A percentile compares a stretch with the other conserved stretches of the same genome.
These are phyloP conservation scores for Xenopus borealis DNA, from an alignment of 2,113 vertebrate genomes.

Conservation along the genomic window DNA sequence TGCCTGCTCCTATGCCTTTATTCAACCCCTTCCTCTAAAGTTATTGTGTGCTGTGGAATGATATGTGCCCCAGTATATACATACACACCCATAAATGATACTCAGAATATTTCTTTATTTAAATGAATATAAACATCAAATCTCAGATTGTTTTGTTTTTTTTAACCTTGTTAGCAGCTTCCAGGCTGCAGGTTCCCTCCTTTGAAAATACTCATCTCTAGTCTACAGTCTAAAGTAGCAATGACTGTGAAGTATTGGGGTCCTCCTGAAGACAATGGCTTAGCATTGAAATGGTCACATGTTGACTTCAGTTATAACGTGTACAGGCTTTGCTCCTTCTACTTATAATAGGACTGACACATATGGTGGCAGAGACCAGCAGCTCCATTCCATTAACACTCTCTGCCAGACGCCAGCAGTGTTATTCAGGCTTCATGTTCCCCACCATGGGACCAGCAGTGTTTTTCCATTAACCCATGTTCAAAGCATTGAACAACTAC, in stretches of 20 bases:
- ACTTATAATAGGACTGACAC: not conserved
- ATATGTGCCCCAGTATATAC: not conserved
- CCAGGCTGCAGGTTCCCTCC: slow-evolving; percentile 27
- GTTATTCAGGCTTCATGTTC: not conserved
- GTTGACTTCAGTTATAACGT: slow-evolving; percentile 1
- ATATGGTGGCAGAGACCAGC: not conserved
- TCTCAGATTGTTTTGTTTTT: slow-evolving; percentile 10
- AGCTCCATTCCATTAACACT: slow-evolving; percentile 21
- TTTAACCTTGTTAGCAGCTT: slow-evolving; percentile 26
- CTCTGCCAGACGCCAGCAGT: not conserved
- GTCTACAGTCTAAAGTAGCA: slow-evolving; percentile 3
- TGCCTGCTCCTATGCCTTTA: too few species aligned
- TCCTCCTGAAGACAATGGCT: slow-evolving; percentile 25
- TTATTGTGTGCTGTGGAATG: too few species aligned
- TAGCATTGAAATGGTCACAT: slow-evolving; percentile 29
- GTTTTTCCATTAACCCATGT: not conserved
- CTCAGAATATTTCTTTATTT: slow-evolving; percentile 36
- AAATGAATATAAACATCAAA: slow-evolving; percentile 43
- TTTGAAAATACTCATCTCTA: not conserved
- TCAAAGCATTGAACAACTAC: not conserved
- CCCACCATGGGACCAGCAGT: not conserved
- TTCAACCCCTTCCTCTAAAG: too few species aligned
- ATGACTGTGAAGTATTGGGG: not conserved
- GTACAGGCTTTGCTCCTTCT: not conserved
- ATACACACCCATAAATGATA: not conserved